Evolutionary conservation across 2,888 invertebrate genomes (phyloP).

Genomic region (Perizoma flavofasciatum): DNA sequence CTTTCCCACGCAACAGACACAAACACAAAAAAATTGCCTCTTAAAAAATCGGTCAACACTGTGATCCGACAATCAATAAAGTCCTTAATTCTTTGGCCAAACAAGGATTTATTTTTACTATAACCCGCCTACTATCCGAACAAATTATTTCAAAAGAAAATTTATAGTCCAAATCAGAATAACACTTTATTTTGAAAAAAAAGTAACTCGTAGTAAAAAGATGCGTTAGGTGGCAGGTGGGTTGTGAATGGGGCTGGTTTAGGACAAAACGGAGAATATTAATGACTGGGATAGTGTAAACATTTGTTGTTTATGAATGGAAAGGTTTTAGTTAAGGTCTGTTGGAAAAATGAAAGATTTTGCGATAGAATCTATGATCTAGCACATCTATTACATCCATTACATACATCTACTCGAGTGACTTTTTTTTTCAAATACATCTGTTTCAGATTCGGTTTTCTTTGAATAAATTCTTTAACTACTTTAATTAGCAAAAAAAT

Average conservation of each 20-base stretch:
- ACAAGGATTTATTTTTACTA: conserved; percentile 50
- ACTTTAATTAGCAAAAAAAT: too few species aligned
- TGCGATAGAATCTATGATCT: too few species aligned
- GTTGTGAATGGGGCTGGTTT: conserved; percentile 41
- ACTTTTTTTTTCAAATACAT: too few species aligned
- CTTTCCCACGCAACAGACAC: conserved; percentile 31
- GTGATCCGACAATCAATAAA: conserved; percentile 41
- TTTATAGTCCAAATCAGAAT: conserved; percentile 66
- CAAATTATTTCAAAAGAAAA: conserved; percentile 77
- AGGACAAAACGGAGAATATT: conserved; percentile 52
- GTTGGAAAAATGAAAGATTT: neutral
- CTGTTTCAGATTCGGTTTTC: too few species aligned
- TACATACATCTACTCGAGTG: too few species aligned
- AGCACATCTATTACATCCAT: too few species aligned
- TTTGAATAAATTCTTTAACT: too few species aligned
- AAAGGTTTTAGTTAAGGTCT: conserved; percentile 3
- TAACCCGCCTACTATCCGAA: conserved; percentile 75
- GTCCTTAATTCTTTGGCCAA: conserved; percentile 52
- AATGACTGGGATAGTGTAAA: conserved; percentile 68
- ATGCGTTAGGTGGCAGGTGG: conserved; percentile 39
- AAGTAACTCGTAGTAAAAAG: conserved; percentile 28
- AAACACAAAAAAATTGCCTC: conserved; percentile 6
- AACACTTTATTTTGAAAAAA: conserved; percentile 50
- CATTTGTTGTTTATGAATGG: conserved; percentile 63
- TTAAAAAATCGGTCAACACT: conserved; percentile 38